Base-by-base conservation (phyloP, 2,797 vertebrate species). In the Muraenolepis orangiensis region DNA sequence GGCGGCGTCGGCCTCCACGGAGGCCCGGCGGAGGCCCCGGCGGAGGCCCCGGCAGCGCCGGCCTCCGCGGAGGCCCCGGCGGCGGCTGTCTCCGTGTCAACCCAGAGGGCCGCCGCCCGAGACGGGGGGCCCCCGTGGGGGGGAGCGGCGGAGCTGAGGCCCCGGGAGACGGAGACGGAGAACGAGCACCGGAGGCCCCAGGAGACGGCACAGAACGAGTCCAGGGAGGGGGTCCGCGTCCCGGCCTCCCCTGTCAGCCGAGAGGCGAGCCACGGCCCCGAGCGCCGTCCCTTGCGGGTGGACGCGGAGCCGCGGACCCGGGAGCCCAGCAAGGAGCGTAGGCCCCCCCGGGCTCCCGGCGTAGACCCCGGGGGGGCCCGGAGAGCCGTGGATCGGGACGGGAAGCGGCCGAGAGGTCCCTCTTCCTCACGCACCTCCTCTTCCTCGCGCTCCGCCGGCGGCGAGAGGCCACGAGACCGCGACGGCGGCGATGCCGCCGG, bases 1-100 rank as follows among this genome's bases (percentile, higher is more conserved):
- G 12, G 94, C 96, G 64, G 95, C 95, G 77, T 94, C 92, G 18
- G 85, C 89, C 42, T 61, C 51, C 51, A 77, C 87, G 51, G 77
- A 77, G 34, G 16, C 3, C 86, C 66, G 93, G n/a, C n/a, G n/a
- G n/a, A n/a, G n/a, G n/a, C n/a, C n/a, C n/a, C n/a, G n/a, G n/a
- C n/a, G n/a, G 66, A 14, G 0, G 26, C 6, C 0, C 28, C 0
- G 12, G 94, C 96, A 61, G 95, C 95, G 77, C 94, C 92, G 18
- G 85, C 89, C 42, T 61, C 51, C 51, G 76, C 87, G 51, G 77
- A 77, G 34, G 16, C 3, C 86, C 66, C 93, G n/a, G n/a, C n/a
- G n/a, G n/a, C n/a, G n/a, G n/a, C 74, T 6, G 23, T 71, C 72
- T 0, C 40, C 40, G 23, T 36, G 72, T 12, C 76, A n/a, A 42